Evolutionary conservation across 1,140 invertebrate species (phyloP).

Genomic region (Cyclargus thomasi): DNA sequence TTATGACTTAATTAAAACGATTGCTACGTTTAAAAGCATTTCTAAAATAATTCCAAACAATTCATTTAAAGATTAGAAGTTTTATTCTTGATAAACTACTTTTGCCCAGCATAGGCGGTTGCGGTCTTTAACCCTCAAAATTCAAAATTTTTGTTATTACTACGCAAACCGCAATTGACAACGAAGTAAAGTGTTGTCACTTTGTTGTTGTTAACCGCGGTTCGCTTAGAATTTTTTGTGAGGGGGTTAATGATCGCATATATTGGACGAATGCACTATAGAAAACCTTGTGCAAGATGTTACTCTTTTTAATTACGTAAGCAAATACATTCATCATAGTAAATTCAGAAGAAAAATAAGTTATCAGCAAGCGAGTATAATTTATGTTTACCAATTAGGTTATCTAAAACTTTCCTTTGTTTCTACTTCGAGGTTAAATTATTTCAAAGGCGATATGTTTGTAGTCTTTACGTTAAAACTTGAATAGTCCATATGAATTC

Average conservation of each 20-base stretch:
- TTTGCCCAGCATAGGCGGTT: too few relatives aligned
- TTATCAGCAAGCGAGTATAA: not conserved
- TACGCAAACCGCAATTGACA: too few relatives aligned
- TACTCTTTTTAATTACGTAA: not conserved
- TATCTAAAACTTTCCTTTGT: not conserved
- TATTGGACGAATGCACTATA: not conserved
- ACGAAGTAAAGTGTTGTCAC: too few relatives aligned
- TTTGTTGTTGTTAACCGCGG: too few relatives aligned
- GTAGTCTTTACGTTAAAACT: too few relatives aligned
- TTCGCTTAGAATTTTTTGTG: too few relatives aligned
- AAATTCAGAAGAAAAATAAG: not conserved
- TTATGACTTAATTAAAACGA: not conserved
- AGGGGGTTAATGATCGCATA: too few relatives aligned
- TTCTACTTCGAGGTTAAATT: not conserved
- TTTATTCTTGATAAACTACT: too few relatives aligned
- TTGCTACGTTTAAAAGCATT: not conserved
- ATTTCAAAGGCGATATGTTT: not conserved
- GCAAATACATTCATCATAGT: not conserved
- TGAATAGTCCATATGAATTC: too few relatives aligned
- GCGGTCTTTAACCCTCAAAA: too few relatives aligned
- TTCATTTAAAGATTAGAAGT: too few relatives aligned
- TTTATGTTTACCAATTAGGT: not conserved
- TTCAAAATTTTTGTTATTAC: too few relatives aligned
- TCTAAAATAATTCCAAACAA: not conserved
- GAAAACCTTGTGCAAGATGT: not conserved